Evolutionary conservation across 1,140 invertebrate species (phyloP), one percentile per base, ranked within the genome.

Genomic region (Listronotus bonariensis): DNA sequence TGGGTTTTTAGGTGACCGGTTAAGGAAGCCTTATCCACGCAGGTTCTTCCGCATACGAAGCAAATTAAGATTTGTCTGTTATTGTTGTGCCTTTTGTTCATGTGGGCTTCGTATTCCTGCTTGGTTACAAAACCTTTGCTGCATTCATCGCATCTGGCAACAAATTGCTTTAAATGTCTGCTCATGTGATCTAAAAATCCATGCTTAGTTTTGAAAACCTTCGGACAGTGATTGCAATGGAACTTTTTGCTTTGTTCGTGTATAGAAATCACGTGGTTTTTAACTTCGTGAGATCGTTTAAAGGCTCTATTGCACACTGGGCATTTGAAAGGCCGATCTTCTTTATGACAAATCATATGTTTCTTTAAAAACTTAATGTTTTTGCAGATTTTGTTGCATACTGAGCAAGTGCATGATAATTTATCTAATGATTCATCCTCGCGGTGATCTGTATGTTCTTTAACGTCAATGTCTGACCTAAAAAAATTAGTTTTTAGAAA

Each of bases 181-280:
- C 85, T 80, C 6, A 84, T 76, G 70, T 92, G 89, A 12, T 83
- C 84, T 4, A 85, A 84, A 52, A 91, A 78, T 61, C 89, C 82
- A 1, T 86, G 84, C 17, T 85, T 83, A 0, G 89, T 82, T 7
- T 85, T 88, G 71, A 92, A 93, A 4, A 84, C 82, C 65, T 87
- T 87, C 0, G 67, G 67, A 45, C 77, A 79, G 18, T 74, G 60
- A 17, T 76, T 68, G 36, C 77, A 79, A 26, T 71, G 65, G 48
- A 71, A 77, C 15, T 71, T 59, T 34, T 51, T 48, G 36, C 48
- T 69, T 17, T 77, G 74, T 8, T 76, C 76, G 11, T 76, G 74
- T 34, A 80, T 77, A 3, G 67, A 67, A 42, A 87, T 80, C 59
- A 85, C 84, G 78, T 91, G 89, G 3, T 66, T 64, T 18, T 54